Conservation (phyloP, 2,888 invertebrate genomes). For the Incurvaria masculella region DNA sequence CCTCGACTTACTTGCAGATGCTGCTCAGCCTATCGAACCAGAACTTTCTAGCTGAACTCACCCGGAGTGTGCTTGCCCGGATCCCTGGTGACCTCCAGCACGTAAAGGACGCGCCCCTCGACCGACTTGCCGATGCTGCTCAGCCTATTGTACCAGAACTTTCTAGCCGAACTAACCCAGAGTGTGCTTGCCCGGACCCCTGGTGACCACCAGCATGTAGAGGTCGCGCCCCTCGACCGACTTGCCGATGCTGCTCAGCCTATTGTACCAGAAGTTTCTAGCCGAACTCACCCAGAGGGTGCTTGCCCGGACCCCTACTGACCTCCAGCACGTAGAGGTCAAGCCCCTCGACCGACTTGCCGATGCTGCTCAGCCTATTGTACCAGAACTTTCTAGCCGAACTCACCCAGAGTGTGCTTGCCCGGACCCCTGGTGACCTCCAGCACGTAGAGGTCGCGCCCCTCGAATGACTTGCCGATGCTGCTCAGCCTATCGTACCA, state of each 20-base stretch:
- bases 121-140: slow-evolving; percentile 87
- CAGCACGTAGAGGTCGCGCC: slow-evolving; percentile 82
- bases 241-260: slow-evolving; percentile 71
- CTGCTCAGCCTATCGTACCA: slow-evolving; percentile 69
- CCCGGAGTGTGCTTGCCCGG: slow-evolving; percentile 79
- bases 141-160: slow-evolving; percentile 37
- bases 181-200: slow-evolving; percentile 66
- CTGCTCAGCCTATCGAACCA: slow-evolving; percentile 69
- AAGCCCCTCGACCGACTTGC: slow-evolving; percentile 80
- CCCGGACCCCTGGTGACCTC: slow-evolving; percentile 82
- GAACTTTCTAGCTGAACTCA: slow-evolving; percentile 24
- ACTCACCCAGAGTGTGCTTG: slow-evolving; percentile 69
- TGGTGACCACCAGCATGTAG: slow-evolving; percentile 76
- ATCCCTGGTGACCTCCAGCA: slow-evolving; percentile 80
- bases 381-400: too few relatives aligned
- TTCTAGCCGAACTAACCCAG: too few relatives aligned
- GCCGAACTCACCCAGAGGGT: slow-evolving; percentile 71
- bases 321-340: slow-evolving; percentile 90
- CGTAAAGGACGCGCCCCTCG: slow-evolving; percentile 79
- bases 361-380: slow-evolving; percentile 77
- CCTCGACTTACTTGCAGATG: slow-evolving; percentile 85
- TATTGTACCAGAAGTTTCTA: too few relatives aligned
- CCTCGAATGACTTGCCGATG: slow-evolving; percentile 85
- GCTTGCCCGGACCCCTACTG: slow-evolving; percentile 72
- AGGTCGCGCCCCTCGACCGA: slow-evolving; percentile 74